Evolutionary conservation across 37 sponge, comb jelly and placozoan species (phyloP).

Genomic region (Crambe crambe): DNA sequence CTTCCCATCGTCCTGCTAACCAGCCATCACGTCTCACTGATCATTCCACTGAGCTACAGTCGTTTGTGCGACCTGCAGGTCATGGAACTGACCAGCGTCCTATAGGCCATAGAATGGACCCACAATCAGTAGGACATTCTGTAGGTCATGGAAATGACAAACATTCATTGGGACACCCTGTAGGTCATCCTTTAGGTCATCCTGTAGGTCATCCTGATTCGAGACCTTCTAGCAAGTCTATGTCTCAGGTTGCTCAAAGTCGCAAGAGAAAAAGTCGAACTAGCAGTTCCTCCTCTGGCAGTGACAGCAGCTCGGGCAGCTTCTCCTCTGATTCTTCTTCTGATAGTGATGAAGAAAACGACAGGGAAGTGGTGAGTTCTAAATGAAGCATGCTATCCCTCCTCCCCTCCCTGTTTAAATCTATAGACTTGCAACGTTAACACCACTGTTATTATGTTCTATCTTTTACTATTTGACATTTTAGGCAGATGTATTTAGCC

Average conservation of each 20-base stretch:
- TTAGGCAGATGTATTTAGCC: constrained; percentile 1
- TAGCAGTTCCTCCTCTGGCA: constrained; percentile 26
- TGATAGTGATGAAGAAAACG: constrained; percentile 27
- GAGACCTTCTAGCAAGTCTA: too few species aligned
- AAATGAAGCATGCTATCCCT: not conserved
- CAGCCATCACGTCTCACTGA: not conserved
- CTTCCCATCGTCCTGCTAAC: not conserved
- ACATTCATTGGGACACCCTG: too few species aligned
- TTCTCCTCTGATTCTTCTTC: constrained; percentile 32
- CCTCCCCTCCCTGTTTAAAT: not conserved
- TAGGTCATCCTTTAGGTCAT: too few species aligned
- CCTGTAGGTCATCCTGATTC: too few species aligned
- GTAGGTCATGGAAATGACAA: too few species aligned
- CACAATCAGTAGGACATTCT: not conserved
- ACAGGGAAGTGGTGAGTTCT: constrained; percentile 47
- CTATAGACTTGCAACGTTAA: too few species aligned
- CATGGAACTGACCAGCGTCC: too few species aligned
- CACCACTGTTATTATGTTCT: too few species aligned
- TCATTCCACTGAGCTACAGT: not conserved
- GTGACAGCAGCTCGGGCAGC: constrained; percentile 44
- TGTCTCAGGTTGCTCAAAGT: too few species aligned
- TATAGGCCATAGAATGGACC: too few species aligned
- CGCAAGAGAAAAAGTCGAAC: not conserved
- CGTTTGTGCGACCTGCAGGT: not conserved
- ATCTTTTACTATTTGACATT: not conserved